phyloP scores from a whole-genome alignment of 2,797 vertebrate genomes.

The Falco biarmicus region DNA sequence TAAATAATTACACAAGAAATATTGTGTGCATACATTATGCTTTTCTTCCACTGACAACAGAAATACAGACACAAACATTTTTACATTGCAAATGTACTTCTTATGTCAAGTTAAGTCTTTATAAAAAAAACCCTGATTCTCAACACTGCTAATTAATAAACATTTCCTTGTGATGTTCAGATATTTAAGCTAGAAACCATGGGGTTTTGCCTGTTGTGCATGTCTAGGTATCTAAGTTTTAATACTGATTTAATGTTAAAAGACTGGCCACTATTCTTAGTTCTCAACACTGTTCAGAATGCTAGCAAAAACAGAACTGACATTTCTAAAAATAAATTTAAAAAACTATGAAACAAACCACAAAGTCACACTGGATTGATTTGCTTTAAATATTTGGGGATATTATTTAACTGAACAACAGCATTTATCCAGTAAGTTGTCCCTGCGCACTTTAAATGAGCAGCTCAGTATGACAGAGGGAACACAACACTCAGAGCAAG shows the following conservation, averaged over 20 bases:
- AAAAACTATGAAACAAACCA: neutral
- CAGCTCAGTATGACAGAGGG: neutral
- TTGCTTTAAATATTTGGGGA: constrained; percentile 20
- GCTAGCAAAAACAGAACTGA: neutral
- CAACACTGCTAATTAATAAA: constrained; percentile 1
- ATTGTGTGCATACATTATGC: neutral
- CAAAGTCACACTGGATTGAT: neutral
- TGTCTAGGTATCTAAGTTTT: constrained; percentile 42
- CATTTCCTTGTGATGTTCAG: constrained; percentile 29
- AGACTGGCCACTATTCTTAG: neutral
- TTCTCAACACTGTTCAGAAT: constrained; percentile 24
- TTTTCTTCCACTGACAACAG: constrained; percentile 28
- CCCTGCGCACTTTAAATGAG: constrained; percentile 37
- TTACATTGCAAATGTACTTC: constrained; percentile 23
- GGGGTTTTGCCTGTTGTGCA: constrained; percentile 37
- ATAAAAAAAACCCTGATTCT: neutral
- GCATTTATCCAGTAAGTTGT: constrained; percentile 30
- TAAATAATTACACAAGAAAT: constrained; percentile 60
- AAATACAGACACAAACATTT: constrained; percentile 33
- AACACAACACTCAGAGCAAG: constrained; percentile 67
- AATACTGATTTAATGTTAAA: neutral
- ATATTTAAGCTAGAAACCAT: constrained; percentile 40
- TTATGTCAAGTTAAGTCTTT: neutral
- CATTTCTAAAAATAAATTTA: neutral
- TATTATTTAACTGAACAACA: neutral